Evolutionary conservation across 1,140 invertebrate genomes (phyloP), one percentile per base, ranked within the genome.

Genomic region (Macrosteles quadrilineatus): DNA sequence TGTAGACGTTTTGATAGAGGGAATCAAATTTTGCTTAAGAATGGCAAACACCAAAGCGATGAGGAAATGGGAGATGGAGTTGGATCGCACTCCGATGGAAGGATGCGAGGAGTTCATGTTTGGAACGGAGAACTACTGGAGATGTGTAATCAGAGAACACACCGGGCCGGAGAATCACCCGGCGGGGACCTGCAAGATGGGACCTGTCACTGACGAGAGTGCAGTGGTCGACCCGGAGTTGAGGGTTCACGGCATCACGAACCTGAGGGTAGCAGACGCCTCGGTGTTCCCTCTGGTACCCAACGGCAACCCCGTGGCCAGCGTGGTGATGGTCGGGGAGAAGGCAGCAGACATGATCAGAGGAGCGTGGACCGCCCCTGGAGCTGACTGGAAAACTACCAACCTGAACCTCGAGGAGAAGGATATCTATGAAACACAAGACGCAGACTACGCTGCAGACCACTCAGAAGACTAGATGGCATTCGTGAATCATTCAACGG

Each of bases 141-240:
- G 80, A 32, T 86, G 85, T 72, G 65, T 82, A 14, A 77, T 82
- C 66, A 17, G 71, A 67, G 40, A 47, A 23, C 9, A 71, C 72
- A 83, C 82, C 2, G 81, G 81, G 1, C 80, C 84, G n/a, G 82
- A 87, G 75, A 78, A 83, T 81, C 87, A 89, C 79, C 83, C 83
- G 1, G 81, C 81, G 0, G 84, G 87, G 25, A 87, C 87, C 0
- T 86, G 85, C 73, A 87, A 85, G 78, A 90, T 90, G 87, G 88
- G 80, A 4, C 80, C 80, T 0, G 75, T 76, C 30, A 50, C 72
- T 50, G 80, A 81, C 73, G 45, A 62, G 4, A 67, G 50, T 21
- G 78, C 81, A 11, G 81, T 82, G 3, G 81, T 82, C 3, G 79
- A 81, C 70, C 75, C 77, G 9, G 69, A 77, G 69, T 63, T 82